A percentile compares a stretch with the other conserved stretches of the same genome.
These are phyloP conservation scores for Cheilosia vulpina DNA, from an alignment of 2,888 invertebrate species.

Conservation along the genomic window DNA sequence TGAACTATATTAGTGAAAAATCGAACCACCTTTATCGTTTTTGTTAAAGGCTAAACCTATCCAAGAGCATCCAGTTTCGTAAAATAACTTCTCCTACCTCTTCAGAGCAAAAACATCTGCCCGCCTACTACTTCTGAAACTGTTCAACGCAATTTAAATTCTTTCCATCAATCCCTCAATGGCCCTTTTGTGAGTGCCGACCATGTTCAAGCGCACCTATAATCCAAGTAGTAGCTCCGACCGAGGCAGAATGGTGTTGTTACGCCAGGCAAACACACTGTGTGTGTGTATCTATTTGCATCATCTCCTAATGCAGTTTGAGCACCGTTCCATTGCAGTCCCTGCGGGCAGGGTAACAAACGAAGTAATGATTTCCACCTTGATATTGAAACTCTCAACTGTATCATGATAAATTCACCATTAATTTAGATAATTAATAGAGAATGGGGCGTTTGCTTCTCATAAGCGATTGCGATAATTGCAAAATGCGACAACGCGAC, in stretches of 20 bases:
- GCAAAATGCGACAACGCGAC: constrained; percentile 11
- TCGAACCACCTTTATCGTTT: too few species aligned
- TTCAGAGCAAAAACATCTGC: background rate
- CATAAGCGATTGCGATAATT: constrained; percentile 43
- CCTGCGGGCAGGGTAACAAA: background rate
- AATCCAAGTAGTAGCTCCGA: background rate
- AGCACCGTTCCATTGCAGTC: constrained; percentile 35
- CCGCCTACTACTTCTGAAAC: constrained; percentile 26
- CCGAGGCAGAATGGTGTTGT: constrained; percentile 12
- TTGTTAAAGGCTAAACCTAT: too few species aligned
- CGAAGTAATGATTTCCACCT: constrained; percentile 19
- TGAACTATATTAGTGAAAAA: background rate
- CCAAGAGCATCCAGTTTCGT: too few species aligned
- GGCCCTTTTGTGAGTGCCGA: constrained; percentile 52
- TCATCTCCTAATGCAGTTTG: constrained; percentile 30
- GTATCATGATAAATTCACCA: constrained; percentile 11
- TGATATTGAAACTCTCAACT: constrained; percentile 21
- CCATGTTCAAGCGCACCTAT: constrained; percentile 14
- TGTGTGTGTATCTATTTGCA: background rate
- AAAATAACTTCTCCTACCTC: too few species aligned
- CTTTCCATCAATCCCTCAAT: constrained; percentile 25
- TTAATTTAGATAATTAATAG: constrained; percentile 48
- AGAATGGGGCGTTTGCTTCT: constrained; percentile 6
- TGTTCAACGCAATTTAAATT: constrained; percentile 55
- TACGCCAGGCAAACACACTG: background rate